Evolutionary conservation across 2,797 vertebrate species (phyloP), one percentile per base, ranked within the genome.

Genomic region (Varecia variegata): DNA sequence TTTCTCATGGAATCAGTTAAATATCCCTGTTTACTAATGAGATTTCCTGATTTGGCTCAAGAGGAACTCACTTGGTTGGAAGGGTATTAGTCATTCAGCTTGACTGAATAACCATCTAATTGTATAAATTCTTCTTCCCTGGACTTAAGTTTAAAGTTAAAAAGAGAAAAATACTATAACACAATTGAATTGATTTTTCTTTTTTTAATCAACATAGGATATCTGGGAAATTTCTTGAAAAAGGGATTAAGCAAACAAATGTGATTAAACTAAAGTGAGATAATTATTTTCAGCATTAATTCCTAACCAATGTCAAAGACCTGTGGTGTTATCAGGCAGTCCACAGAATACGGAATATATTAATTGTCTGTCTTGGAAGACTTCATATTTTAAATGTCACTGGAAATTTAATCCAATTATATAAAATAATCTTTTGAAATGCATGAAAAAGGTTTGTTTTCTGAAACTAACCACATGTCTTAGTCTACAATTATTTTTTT

Each of bases 311-410:
- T 76, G 47, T 95, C 88, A 96, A 91, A 80, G 54, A 35, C 27
- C 30, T 92, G 5, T 79, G 7, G 0, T 92, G 30, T 76, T 80
- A 60, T 3, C 85, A 95, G 54, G 20, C 20, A 93, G 23, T 58
- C 9, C 45, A 93, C 17, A 67, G 43, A 90, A 96, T n/a, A 67
- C 27, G 87, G 35, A 95, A 71, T 94, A 73, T n/a, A 88, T 32
- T 95, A 60, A 93, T 96, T 93, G 47, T 76, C 68, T 95, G 43
- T 83, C 74, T 40, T 89, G 23, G 32, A 65, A 94, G 20, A 86
- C 7, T 94, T 93, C 85, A 88, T 62, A 76, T 93, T 96, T 97
- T 83, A 95, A 97, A 96, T 77, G 25, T 65, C 70, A 96, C 25
- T 54, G 70, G 45, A 83, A 97, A 97, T 89, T 52, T 97, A 91